Evolutionary conservation across 2,113 vertebrate genomes (phyloP), one percentile per base, ranked within the genome.

Genomic region (Verasper variegatus): DNA sequence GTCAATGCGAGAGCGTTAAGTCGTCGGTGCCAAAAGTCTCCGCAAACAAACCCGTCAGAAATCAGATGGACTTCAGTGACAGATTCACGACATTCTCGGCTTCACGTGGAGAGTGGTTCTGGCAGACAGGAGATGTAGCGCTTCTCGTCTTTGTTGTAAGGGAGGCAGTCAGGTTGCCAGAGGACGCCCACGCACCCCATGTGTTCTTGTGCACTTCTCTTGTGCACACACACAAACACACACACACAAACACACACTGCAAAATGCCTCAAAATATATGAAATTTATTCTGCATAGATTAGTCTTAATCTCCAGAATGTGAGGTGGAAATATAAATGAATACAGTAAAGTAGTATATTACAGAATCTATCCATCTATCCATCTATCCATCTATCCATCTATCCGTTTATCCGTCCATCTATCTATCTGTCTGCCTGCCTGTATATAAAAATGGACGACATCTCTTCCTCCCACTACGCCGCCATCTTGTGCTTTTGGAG

Each of bases 111-210:
- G 55, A 78, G 5, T 81, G 63, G 75, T 24, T 64, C 80, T 78
- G 88, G 84, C 82, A 85, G 79, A 84, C 63, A 84, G 66, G 66
- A 88, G 83, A 91, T 88, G 80, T 87, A 81, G 58, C 58, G 47
- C 84, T 85, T 81, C 61, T 86, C 49, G 67, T 84, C 83, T 92
- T 91, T 89, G 83, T 87, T 87, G 81, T 83, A 81, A 89, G 81
- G 74, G 62, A 91, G 83, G 82, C 82, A 80, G 81, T 61, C 76
- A n/a, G 74, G 82, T 76, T 91, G 89, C 92, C 91, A 93, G 89
- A 76, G 66, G 81, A 90, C 91, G 61, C 93, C 93, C 90, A 93
- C 92, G 70, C 86, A 67, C 55, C 87, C 90, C 91, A 90, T 93
- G 92, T 92, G 89, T 89, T 92, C 86, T 49, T 76, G 59, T 82